Conservation (phyloP, 2,797 vertebrate species). For the Poliocrania exsul region DNA sequence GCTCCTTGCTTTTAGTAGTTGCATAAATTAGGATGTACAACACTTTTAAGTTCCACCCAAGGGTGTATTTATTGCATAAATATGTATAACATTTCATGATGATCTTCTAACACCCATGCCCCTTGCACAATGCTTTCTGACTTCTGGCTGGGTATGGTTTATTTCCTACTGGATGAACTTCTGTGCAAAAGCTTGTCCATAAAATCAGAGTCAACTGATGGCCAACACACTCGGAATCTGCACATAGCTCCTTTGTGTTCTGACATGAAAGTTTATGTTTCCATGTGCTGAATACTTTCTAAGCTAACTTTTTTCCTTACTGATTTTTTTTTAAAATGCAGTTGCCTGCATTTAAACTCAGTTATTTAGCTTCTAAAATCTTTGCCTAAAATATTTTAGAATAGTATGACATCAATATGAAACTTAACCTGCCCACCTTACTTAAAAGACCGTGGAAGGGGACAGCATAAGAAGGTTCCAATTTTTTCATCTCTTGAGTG, state of each 20-base stretch:
- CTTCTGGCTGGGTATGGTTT: neutral
- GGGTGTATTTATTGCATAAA: neutral
- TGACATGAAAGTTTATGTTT: neutral
- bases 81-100: neutral
- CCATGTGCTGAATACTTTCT: neutral
- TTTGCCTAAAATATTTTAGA: neutral
- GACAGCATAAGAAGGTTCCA: neutral
- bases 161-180: neutral
- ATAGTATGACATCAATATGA: neutral
- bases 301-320: rapidly evolving
- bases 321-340: neutral
- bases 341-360: neutral
- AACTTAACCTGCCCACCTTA: neutral
- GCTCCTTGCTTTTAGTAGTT: neutral
- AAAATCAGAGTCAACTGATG: neutral
- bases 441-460: neutral
- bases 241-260: neutral
- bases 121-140: neutral
- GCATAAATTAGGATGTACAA: neutral
- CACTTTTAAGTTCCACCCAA: neutral
- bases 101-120: neutral
- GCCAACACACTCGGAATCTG: neutral
- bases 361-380: neutral
- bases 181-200: neutral
- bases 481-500: neutral